phyloP scores from a whole-genome alignment of 2,113 vertebrate genomes.

The Toxostoma redivivum region DNA sequence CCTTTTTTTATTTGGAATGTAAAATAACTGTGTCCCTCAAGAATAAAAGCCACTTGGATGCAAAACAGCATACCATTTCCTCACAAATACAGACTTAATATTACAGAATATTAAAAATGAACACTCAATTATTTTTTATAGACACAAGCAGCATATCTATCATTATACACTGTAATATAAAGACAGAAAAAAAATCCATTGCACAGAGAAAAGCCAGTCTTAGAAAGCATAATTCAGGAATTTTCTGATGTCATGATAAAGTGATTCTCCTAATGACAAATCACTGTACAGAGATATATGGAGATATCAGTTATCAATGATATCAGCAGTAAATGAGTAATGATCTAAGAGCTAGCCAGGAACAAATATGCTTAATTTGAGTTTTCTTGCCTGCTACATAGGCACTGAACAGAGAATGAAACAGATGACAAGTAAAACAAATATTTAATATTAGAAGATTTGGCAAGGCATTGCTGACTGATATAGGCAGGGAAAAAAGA shows the following conservation, averaged over 20 bases:
- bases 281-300: not conserved
- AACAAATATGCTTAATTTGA: not conserved
- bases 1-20: not conserved
- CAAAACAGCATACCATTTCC: not conserved
- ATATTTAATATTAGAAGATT: not conserved
- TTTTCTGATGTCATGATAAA: not conserved
- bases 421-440: not conserved
- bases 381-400: not conserved
- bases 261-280: not conserved
- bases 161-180: not conserved
- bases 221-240: not conserved
- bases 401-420: not conserved
- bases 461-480: not conserved
- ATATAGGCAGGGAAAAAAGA: fast-evolving
- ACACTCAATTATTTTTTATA: not conserved
- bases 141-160: not conserved
- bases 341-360: not conserved
- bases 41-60: not conserved
- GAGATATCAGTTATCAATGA: not conserved
- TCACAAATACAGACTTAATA: not conserved
- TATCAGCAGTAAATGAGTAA: not conserved
- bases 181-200: not conserved
- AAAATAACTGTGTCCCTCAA: not conserved
- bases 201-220: not conserved
- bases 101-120: not conserved